Percentiles rank a stretch among this genome's conserved stretches.
Conservation (phyloP, 2,797 vertebrate genomes). For the Sylvia borin region DNA sequence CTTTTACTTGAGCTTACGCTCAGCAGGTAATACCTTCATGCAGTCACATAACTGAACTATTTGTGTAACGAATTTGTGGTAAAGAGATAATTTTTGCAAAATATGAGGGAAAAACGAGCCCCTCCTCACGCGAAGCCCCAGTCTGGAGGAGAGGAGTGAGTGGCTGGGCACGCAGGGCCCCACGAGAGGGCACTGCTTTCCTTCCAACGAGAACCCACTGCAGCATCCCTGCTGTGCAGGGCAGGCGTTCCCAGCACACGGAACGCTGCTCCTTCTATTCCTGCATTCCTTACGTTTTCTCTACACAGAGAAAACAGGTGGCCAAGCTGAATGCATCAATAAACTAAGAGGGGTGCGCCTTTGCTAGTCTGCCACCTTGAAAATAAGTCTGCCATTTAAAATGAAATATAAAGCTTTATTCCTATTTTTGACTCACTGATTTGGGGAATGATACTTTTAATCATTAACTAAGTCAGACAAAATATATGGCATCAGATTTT, state of each 20-base stretch:
- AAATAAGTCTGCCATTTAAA: not conserved
- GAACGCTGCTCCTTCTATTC: not conserved
- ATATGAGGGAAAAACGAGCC: not conserved
- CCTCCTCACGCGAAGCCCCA: not conserved
- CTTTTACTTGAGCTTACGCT: not conserved
- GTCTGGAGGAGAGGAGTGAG: not conserved
- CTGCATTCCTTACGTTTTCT: not conserved
- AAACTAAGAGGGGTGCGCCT: not conserved
- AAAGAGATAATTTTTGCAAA: not conserved
- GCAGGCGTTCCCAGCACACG: not conserved
- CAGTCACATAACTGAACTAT: accelerated
- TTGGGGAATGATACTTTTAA: not conserved
- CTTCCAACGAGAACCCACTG: not conserved
- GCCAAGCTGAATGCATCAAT: not conserved
- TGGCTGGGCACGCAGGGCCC: not conserved
- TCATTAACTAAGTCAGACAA: not conserved
- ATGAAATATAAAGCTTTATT: not conserved
- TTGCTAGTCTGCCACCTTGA: not conserved
- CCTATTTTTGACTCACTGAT: not conserved
- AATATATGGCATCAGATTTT: not conserved
- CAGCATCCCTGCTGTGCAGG: not conserved
- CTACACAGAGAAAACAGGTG: not conserved
- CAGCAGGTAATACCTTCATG: not conserved
- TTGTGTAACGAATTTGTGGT: not conserved
- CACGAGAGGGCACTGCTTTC: slow-evolving; percentile 76